A percentile compares a stretch with the other conserved stretches of the same genome.
phyloP scores from a whole-genome alignment of 1,140 invertebrate species.

The Drosophila takahashii region DNA sequence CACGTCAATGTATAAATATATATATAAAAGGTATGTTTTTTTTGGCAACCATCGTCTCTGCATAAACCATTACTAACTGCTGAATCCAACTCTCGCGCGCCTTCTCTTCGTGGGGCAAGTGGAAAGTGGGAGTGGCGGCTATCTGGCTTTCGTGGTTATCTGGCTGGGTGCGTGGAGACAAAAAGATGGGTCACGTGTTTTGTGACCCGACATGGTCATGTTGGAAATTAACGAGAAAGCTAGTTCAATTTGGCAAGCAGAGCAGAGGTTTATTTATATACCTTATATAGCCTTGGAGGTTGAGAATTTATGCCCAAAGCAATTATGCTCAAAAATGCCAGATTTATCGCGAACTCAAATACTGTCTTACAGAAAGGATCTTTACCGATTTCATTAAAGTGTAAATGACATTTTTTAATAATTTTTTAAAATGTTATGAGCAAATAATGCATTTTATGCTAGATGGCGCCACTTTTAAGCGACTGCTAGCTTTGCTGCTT shows the following conservation, averaged over 20 bases:
- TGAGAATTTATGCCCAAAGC: neutral
- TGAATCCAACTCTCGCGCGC: slow-evolving; percentile 20
- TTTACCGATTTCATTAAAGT: no score
- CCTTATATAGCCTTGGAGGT: neutral
- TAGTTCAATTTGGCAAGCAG: neutral
- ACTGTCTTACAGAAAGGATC: no score
- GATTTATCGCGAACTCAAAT: no score
- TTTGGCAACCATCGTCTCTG: slow-evolving; percentile 37
- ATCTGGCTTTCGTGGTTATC: neutral
- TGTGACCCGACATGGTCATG: slow-evolving; percentile 9
- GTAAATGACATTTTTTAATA: no score
- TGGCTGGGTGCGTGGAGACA: slow-evolving; percentile 5
- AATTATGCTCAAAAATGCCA: neutral
- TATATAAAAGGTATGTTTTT: neutral
- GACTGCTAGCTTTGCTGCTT: no score
- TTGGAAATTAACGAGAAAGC: neutral
- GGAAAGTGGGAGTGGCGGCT: slow-evolving; percentile 1
- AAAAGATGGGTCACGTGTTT: slow-evolving; percentile 6
- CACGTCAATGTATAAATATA: slow-evolving; percentile 6
- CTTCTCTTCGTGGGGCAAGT: slow-evolving; percentile 40
- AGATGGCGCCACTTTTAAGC: no score
- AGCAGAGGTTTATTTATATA: neutral
- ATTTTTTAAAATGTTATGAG: no score
- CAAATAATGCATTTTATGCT: no score
- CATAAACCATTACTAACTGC: slow-evolving; percentile 68